Percentiles rank a stretch among this genome's conserved stretches.
phyloP scores from a whole-genome alignment of 2,888 invertebrate genomes.

The Amiota mariae region DNA sequence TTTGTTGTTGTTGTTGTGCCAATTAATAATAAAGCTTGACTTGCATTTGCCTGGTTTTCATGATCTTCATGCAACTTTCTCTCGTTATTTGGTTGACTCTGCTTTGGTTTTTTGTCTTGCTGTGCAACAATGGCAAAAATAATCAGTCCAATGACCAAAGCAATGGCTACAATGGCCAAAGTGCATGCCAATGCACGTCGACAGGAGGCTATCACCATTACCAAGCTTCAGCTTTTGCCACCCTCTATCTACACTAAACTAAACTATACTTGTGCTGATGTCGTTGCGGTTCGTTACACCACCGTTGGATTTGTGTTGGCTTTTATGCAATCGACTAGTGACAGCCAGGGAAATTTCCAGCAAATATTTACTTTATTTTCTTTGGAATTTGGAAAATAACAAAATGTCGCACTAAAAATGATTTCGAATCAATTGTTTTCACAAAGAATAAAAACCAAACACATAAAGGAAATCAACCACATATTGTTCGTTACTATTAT shows the following conservation, averaged over 20 bases:
- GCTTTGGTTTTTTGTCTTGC: slow-evolving; percentile 32
- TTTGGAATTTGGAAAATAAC: not conserved
- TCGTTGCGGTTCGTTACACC: slow-evolving; percentile 16
- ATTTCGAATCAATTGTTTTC: not conserved
- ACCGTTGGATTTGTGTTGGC: no score
- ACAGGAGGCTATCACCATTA: not conserved
- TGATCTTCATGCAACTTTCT: slow-evolving; percentile 42
- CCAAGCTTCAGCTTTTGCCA: no score
- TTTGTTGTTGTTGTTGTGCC: slow-evolving; percentile 56
- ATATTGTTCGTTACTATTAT: not conserved
- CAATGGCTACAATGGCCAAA: slow-evolving; percentile 46
- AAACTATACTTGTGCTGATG: not conserved
- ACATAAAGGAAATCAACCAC: not conserved
- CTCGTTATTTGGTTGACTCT: slow-evolving; percentile 42
- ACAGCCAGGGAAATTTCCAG: not conserved
- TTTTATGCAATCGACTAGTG: slow-evolving; percentile 27
- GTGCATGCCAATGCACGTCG: slow-evolving; percentile 47
- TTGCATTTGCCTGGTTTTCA: slow-evolving; percentile 19
- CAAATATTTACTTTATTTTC: not conserved
- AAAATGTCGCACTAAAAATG: slow-evolving; percentile 30
- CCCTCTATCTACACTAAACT: no score
- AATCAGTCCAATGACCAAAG: slow-evolving; percentile 58
- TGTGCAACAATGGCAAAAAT: slow-evolving; percentile 61
- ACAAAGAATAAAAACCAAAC: not conserved
- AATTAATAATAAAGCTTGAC: slow-evolving; percentile 50